A percentile compares a stretch with the other conserved stretches of the same genome.
Conservation (phyloP, 64 coral and sea anemone species). For the Actinia equina region DNA sequence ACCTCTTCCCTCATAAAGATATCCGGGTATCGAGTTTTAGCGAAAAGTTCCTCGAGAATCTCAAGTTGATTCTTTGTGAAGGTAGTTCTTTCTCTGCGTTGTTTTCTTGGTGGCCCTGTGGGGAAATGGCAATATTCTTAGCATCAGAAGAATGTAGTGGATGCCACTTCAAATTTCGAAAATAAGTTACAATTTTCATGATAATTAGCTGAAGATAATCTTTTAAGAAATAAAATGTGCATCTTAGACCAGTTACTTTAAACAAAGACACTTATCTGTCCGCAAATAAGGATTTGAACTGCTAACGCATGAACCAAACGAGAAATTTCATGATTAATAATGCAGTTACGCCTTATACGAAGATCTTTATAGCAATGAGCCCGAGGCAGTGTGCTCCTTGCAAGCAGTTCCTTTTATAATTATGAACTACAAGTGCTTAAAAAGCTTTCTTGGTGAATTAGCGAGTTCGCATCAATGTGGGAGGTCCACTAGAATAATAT, state of each 20-base stretch:
- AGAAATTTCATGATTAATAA: not conserved
- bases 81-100: slow-evolving; percentile 55
- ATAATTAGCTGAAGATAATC: not conserved
- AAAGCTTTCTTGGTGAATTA: slow-evolving; percentile 14
- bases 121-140: not conserved
- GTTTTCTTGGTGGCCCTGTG: slow-evolving; percentile 49
- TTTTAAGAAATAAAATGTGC: not conserved
- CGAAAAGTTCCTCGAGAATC: slow-evolving; percentile 57
- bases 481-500: not conserved
- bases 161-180: not conserved
- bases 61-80: slow-evolving; percentile 61
- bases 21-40: slow-evolving; percentile 62
- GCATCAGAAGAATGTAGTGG: not conserved
- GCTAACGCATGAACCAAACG: not conserved
- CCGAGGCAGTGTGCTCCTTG: not conserved
- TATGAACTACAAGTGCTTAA: not conserved
- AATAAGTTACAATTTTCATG: not conserved
- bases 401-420: slow-evolving; percentile 4
- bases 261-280: not conserved
- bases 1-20: slow-evolving; percentile 68
- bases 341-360: not conserved
- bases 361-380: not conserved
- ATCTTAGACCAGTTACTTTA: not conserved
- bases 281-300: not conserved
- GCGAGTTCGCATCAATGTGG: not conserved